phyloP scores from a whole-genome alignment of 2,888 invertebrate species.

The Apocheima hispidaria region DNA sequence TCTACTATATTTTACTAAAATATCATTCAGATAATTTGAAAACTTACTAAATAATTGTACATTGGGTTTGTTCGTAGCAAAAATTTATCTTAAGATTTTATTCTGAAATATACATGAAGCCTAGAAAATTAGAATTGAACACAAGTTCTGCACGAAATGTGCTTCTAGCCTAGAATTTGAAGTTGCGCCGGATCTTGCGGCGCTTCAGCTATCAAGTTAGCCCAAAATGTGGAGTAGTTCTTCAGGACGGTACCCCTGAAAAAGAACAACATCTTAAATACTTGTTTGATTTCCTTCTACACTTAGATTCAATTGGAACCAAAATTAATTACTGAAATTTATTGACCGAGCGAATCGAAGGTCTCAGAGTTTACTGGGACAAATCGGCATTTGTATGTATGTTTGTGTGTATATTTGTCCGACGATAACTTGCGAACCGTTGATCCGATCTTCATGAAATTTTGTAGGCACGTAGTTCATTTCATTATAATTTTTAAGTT shows the following conservation, averaged over 20 bases:
- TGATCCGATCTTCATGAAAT: too few species aligned
- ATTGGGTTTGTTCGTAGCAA: background rate
- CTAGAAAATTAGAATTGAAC: background rate
- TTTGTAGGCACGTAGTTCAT: too few species aligned
- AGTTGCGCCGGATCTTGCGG: slow-evolving; percentile 74
- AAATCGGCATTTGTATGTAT: too few species aligned
- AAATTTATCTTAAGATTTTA: background rate
- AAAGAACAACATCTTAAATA: slow-evolving; percentile 58
- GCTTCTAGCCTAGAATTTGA: slow-evolving; percentile 67
- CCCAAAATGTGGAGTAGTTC: slow-evolving; percentile 92
- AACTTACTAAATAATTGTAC: background rate
- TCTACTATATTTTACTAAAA: too few species aligned
- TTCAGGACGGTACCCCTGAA: slow-evolving; percentile 91
- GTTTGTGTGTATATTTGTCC: too few species aligned
- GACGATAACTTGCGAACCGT: too few species aligned
- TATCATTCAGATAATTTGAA: background rate
- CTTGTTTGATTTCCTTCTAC: too few species aligned
- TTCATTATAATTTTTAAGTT: too few species aligned
- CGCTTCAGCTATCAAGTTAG: slow-evolving; percentile 87
- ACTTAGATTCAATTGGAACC: too few species aligned
- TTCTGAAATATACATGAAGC: background rate
- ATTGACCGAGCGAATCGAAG: too few species aligned
- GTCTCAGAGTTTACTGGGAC: too few species aligned
- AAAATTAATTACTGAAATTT: too few species aligned
- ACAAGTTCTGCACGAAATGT: background rate